Evolutionary conservation across 2,113 vertebrate species (phyloP), one percentile per base, ranked within the genome.

Genomic region (Misgurnus anguillicaudatus): DNA sequence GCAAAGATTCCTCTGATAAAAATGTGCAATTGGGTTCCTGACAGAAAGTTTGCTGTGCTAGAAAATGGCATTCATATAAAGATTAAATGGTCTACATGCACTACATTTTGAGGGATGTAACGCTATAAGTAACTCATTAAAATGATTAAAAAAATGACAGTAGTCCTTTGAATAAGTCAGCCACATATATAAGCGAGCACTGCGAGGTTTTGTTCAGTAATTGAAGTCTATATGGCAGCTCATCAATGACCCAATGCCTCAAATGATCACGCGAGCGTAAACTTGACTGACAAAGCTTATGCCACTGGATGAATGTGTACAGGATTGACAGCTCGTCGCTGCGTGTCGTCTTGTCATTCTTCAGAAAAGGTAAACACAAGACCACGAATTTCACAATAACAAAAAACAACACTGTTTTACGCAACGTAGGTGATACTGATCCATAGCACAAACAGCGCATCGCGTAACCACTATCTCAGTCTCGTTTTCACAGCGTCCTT

Each of bases 221-320:
- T 57, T n/a, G 2, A 19, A 57, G 47, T 47, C n/a, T 55, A 19
- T 21, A 68, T n/a, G 66, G 17, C 38, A 47, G 6, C 19, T 16
- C 55, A 47, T 74, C n/a, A 21, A 47, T 82, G 75, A 78, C 80
- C 80, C 21, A 78, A 55, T 79, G 76, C 57, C 65, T 67, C 16
- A 75, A 41, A 82, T 73, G 62, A 48, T 61, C 76, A 68, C 51
- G 65, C 36, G 21, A 67, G 75, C 75, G 53, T 68, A 51, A 75
- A 79, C 47, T 77, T 82, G 57, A 58, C 55, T 62, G 62, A 51
- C 39, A 65, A 72, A 75, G 71, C 71, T 67, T 73, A 60, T 80
- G 48, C 36, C 78, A n/a, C 7, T 64, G 21, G 42, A 36, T 6
- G 10, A 58, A 39, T 53, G 16, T 36, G 24, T 24, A 24, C 38